These are phyloP conservation scores for Catharus ustulatus DNA, from an alignment of 2,797 vertebrate genomes.

Conservation along the genomic window DNA sequence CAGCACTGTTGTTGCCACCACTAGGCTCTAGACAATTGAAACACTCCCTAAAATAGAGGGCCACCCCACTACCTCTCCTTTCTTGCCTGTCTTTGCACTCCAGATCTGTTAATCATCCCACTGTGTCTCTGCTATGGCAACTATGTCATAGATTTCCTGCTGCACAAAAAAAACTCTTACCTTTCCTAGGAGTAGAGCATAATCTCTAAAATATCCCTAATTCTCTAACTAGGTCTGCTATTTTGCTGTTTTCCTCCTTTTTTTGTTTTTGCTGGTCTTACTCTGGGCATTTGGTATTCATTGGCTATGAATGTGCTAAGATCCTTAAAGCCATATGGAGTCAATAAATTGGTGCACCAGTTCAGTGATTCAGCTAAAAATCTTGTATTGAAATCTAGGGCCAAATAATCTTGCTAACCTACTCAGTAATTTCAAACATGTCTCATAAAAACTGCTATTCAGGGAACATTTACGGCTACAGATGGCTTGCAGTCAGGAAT, in stretches of 20 bases:
- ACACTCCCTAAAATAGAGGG: neutral
- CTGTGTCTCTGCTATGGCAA: neutral
- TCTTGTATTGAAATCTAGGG: neutral
- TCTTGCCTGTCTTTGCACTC: neutral
- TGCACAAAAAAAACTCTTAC: neutral
- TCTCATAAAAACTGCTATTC: neutral
- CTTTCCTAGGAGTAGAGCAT: neutral
- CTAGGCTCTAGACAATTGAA: neutral
- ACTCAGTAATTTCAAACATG: neutral
- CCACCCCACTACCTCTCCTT: neutral
- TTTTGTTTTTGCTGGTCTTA: neutral
- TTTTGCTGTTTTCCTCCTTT: neutral
- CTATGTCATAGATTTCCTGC: neutral
- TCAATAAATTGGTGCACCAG: neutral
- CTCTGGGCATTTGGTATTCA: neutral
- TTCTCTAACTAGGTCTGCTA: neutral
- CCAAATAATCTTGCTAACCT: neutral
- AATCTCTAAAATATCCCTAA: neutral
- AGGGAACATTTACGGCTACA: neutral
- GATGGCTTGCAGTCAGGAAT: neutral
- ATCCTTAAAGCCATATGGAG: neutral
- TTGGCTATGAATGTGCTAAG: neutral
- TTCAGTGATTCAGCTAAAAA: conserved; percentile 20
- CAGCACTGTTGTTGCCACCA: neutral
- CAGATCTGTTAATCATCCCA: neutral